Evolutionary conservation across 2,113 vertebrate genomes (phyloP).

Genomic region (Cochlearius cochlearius): DNA sequence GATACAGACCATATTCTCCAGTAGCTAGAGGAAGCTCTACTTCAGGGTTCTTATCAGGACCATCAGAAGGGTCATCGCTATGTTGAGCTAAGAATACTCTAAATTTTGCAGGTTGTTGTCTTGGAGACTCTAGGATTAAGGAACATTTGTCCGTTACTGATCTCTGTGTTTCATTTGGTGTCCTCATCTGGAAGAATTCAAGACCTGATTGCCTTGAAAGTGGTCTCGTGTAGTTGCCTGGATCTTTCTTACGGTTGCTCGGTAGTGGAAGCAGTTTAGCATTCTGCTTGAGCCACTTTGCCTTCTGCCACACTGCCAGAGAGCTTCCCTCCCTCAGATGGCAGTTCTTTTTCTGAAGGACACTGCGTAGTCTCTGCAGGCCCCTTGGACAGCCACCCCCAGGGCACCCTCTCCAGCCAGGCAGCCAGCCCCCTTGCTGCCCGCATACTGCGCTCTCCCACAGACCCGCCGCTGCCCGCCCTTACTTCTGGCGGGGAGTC

Average conservation of each 20-base stretch:
- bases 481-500: neutral
- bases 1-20: conserved; percentile 80
- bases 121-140: conserved; percentile 62
- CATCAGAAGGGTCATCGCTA: conserved; percentile 82
- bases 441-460: neutral
- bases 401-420: no score
- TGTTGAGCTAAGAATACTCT: conserved; percentile 82
- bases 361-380: conserved; percentile 74
- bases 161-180: conserved; percentile 80
- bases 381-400: no score
- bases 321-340: conserved; percentile 77
- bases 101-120: conserved; percentile 69
- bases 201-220: conserved; percentile 76
- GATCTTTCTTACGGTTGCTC: conserved; percentile 81
- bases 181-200: conserved; percentile 79
- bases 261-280: conserved; percentile 79
- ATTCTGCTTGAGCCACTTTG: conserved; percentile 79
- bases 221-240: conserved; percentile 79
- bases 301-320: conserved; percentile 79
- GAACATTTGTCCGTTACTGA: conserved; percentile 73
- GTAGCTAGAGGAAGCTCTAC: conserved; percentile 79
- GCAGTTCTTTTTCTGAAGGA: conserved; percentile 79
- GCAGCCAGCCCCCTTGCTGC: neutral
- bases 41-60: conserved; percentile 82
- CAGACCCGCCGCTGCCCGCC: neutral